A percentile compares a stretch with the other conserved stretches of the same genome.
Evolutionary conservation across 2,113 vertebrate genomes (phyloP).

Genomic region (Montifringilla adamsi): DNA sequence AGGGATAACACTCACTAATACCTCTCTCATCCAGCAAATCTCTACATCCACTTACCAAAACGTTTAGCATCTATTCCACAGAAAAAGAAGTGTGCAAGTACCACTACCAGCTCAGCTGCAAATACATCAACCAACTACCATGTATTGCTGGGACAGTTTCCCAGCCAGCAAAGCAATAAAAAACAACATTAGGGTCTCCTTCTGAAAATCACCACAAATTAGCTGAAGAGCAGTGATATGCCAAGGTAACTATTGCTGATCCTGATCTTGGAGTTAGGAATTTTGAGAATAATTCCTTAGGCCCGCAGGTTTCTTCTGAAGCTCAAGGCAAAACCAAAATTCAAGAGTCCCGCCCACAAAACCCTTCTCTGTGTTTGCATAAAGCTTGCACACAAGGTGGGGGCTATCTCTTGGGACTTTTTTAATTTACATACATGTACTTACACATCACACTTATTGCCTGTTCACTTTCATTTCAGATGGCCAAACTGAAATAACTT

Average conservation of each 20-base stretch:
- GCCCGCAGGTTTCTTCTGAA: not conserved
- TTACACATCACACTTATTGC: not conserved
- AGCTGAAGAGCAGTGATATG: not conserved
- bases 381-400: not conserved
- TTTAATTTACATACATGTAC: not conserved
- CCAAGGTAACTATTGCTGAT: not conserved
- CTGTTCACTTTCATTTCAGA: not conserved
- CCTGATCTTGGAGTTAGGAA: not conserved
- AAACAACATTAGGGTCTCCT: not conserved
- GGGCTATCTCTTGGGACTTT: not conserved
- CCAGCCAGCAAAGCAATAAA: not conserved
- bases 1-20: not conserved
- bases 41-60: not conserved
- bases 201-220: not conserved
- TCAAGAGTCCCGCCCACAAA: not conserved
- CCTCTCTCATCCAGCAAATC: not conserved
- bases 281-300: not conserved
- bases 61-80: not conserved
- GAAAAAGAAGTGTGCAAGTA: not conserved
- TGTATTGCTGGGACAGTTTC: rapidly evolving
- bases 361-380: not conserved
- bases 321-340: not conserved
- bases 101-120: not conserved
- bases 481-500: not conserved
- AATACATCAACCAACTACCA: not conserved